Percentiles rank a stretch among this genome's conserved stretches.
Conservation (phyloP, 2,888 invertebrate species). For the Ariolimax columbianus region DNA sequence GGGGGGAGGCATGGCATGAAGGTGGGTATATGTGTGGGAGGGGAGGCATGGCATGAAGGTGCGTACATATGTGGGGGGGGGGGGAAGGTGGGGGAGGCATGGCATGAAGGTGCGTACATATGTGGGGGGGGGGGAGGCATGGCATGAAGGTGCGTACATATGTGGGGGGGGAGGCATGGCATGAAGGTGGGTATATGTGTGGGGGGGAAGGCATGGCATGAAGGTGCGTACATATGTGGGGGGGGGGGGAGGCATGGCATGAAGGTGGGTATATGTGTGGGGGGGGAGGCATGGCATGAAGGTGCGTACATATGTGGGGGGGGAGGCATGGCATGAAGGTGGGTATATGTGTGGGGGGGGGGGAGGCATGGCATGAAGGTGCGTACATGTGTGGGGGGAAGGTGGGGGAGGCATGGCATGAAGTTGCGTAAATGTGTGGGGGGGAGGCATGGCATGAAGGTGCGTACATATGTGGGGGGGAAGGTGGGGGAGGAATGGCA, state of each 20-base stretch:
- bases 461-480: neutral
- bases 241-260: neutral
- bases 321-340: no score
- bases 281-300: neutral
- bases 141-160: constrained; percentile 89
- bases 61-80: neutral
- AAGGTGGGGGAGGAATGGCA: neutral
- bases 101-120: no score
- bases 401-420: no score
- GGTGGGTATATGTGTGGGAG: neutral
- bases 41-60: neutral
- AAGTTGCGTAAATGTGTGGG: neutral
- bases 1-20: neutral
- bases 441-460: neutral
- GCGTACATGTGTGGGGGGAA: constrained; percentile 22
- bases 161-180: no score
- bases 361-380: constrained; percentile 98
- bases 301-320: neutral
- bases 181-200: no score
- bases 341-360: no score
- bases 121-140: no score
- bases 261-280: neutral
- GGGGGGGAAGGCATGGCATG: no score
- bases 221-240: neutral
- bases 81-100: no score